Evolutionary conservation across 2,888 invertebrate species (phyloP).

Genomic region (Drosophila yooni): DNA sequence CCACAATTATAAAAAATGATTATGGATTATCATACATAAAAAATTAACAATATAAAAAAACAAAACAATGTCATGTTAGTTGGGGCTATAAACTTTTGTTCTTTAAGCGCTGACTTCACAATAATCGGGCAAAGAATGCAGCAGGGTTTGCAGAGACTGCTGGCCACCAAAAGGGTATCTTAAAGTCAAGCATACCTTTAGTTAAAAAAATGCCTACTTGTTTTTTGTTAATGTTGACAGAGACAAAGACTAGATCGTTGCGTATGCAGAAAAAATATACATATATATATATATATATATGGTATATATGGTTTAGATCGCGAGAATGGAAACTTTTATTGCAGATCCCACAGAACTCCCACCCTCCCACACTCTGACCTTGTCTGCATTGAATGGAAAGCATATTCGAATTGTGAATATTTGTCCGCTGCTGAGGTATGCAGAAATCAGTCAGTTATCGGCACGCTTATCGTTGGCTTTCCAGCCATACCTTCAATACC

Average conservation of each 20-base stretch:
- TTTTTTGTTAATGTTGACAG: background rate
- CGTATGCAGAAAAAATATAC: background rate
- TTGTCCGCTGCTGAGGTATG: slow-evolving; percentile 52
- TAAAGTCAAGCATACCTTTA: background rate
- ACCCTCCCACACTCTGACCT: background rate
- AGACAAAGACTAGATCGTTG: slow-evolving; percentile 33
- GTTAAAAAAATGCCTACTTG: background rate
- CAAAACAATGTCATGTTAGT: background rate
- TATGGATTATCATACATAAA: background rate
- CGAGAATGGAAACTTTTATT: slow-evolving; percentile 42
- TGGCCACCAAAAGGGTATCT: background rate
- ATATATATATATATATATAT: background rate
- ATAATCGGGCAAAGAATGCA: background rate
- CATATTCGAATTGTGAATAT: slow-evolving; percentile 15
- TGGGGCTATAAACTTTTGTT: background rate
- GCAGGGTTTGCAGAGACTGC: background rate
- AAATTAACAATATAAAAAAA: background rate
- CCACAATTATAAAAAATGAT: background rate
- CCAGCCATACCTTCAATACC: slow-evolving; percentile 9
- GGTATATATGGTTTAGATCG: slow-evolving; percentile 2
- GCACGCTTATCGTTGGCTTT: slow-evolving; percentile 56
- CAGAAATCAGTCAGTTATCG: slow-evolving; percentile 63
- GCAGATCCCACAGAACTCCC: background rate
- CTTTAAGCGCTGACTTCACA: background rate
- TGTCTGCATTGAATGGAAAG: slow-evolving; percentile 4